Conservation (phyloP, 1,140 invertebrate species). For the Hirudo medicinalis region DNA sequence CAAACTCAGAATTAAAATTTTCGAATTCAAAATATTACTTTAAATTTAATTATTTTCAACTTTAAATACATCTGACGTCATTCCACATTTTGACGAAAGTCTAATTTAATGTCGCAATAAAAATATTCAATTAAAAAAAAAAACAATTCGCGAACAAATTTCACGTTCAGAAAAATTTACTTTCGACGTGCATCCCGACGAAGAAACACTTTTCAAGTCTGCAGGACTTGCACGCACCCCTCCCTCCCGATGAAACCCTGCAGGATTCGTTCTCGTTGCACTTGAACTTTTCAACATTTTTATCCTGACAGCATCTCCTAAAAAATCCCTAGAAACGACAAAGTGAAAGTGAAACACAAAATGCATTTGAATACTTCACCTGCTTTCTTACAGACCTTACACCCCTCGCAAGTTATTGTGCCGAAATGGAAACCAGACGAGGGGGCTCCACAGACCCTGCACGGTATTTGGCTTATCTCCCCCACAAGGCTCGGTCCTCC, state of each 20-base stretch:
- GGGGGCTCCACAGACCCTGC: slow-evolving; percentile 71
- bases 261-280: slow-evolving; percentile 45
- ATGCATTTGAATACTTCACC: not conserved
- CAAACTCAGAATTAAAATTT: not conserved
- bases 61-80: too few relatives aligned
- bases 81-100: too few relatives aligned
- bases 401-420: slow-evolving; percentile 90
- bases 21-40: too few relatives aligned
- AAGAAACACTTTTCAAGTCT: slow-evolving; percentile 75
- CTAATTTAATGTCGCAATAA: too few relatives aligned
- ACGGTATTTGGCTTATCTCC: slow-evolving; percentile 33
- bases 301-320: slow-evolving; percentile 83
- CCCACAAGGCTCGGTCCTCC: slow-evolving; percentile 20
- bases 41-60: too few relatives aligned
- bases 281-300: slow-evolving; percentile 39
- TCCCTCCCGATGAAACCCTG: slow-evolving; percentile 85
- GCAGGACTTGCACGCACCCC: slow-evolving; percentile 87
- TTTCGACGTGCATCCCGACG: slow-evolving; percentile 86
- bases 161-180: slow-evolving; percentile 27
- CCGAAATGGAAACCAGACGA: slow-evolving; percentile 92
- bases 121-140: too few relatives aligned
- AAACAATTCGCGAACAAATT: too few relatives aligned
- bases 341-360: not conserved
- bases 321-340: slow-evolving; percentile 69
- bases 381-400: slow-evolving; percentile 60